phyloP scores from a whole-genome alignment of 2,797 vertebrate species.

The Silurus aristotelis region DNA sequence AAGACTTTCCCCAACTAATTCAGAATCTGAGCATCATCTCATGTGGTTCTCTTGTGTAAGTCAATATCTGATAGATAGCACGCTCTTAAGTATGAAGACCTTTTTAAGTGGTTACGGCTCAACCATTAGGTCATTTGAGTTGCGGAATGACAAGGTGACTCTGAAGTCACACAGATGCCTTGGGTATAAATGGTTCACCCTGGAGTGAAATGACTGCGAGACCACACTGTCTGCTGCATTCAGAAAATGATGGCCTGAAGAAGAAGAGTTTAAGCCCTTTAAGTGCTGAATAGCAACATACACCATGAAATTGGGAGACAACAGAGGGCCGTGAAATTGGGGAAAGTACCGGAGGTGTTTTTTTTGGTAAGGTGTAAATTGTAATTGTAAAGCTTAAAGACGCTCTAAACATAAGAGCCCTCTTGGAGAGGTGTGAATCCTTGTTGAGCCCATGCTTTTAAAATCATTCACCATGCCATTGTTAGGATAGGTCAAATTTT shows the following conservation, averaged over 20 bases:
- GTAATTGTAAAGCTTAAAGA: constrained; percentile 46
- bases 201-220: constrained; percentile 33
- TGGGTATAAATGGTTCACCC: constrained; percentile 31
- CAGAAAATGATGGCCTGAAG: constrained; percentile 51
- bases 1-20: background rate
- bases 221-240: constrained; percentile 29
- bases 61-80: constrained; percentile 31
- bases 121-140: constrained; percentile 45
- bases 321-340: constrained; percentile 33
- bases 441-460: constrained; percentile 42
- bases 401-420: constrained; percentile 49
- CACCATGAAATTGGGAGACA: constrained; percentile 29
- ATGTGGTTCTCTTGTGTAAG: constrained; percentile 16
- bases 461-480: constrained; percentile 51
- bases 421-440: constrained; percentile 44
- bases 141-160: constrained; percentile 43
- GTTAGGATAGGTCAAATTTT: constrained; percentile 49
- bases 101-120: constrained; percentile 39
- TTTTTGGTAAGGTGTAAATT: constrained; percentile 36
- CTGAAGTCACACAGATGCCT: constrained; percentile 29
- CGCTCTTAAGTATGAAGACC: constrained; percentile 7
- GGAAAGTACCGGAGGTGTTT: constrained; percentile 44
- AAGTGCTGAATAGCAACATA: constrained; percentile 37
- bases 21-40: constrained; percentile 8
- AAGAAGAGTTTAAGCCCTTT: constrained; percentile 29